These are phyloP conservation scores for Burhinus oedicnemus DNA, from an alignment of 2,113 vertebrate genomes.

Conservation along the genomic window DNA sequence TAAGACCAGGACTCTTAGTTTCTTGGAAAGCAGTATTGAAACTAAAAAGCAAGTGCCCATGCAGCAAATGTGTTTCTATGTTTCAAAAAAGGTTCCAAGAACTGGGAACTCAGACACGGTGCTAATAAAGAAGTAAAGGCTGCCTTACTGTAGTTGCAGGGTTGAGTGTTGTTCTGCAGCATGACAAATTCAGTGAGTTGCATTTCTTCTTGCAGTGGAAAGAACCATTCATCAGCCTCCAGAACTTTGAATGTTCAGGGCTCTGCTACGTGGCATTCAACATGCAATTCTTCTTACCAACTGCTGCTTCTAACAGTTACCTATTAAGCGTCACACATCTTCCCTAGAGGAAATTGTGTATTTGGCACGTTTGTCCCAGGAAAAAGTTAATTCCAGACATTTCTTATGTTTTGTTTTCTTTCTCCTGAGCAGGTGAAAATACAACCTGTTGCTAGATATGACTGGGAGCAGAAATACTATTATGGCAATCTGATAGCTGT, in stretches of 20 bases:
- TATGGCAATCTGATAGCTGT: slow-evolving; percentile 97
- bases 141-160: background rate
- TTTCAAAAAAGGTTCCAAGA: background rate
- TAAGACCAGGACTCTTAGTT: background rate
- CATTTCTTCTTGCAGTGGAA: background rate
- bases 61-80: background rate
- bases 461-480: slow-evolving; percentile 99
- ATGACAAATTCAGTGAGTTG: background rate
- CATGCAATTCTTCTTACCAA: background rate
- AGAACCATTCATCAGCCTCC: background rate
- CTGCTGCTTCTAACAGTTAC: background rate
- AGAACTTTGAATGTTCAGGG: background rate
- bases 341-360: background rate
- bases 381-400: background rate
- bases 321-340: background rate
- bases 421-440: slow-evolving; percentile 91
- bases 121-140: background rate
- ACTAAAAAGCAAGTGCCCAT: background rate
- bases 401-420: background rate
- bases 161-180: background rate
- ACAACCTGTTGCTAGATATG: slow-evolving; percentile 96
- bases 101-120: background rate
- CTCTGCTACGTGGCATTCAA: background rate
- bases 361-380: background rate
- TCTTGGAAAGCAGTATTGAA: background rate